These are phyloP conservation scores for Syngnathus rostellatus DNA, from an alignment of 2,797 vertebrate species.

Conservation along the genomic window DNA sequence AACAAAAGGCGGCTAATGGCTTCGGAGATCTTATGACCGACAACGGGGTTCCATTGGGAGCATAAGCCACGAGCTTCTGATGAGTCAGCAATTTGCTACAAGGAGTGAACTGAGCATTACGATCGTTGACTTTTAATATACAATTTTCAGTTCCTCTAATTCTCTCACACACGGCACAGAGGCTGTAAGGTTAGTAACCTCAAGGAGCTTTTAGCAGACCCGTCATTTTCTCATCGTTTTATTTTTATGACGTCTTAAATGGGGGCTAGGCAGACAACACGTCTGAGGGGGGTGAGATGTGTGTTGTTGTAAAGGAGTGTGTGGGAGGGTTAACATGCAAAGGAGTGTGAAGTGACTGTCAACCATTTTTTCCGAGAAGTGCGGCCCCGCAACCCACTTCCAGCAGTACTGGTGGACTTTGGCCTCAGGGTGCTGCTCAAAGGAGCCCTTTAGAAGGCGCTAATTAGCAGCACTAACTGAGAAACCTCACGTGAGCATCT, in stretches of 20 bases:
- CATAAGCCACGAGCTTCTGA: neutral
- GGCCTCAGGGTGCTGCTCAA: conserved; percentile 34
- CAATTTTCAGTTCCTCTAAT: neutral
- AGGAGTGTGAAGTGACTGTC: conserved; percentile 54
- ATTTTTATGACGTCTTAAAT: conserved; percentile 40
- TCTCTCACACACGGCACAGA: neutral
- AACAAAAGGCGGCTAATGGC: conserved; percentile 6
- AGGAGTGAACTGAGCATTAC: conserved; percentile 21
- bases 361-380: conserved; percentile 19
- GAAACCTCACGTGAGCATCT: conserved; percentile 10
- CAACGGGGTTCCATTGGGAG: neutral
- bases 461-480: conserved; percentile 15
- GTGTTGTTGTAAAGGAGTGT: conserved; percentile 19
- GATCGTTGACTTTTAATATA: no score
- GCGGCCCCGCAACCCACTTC: conserved; percentile 46
- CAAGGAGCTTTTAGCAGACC: conserved; percentile 8
- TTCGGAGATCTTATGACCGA: conserved; percentile 1
- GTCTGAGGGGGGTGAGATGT: conserved; percentile 11
- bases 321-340: conserved; percentile 40
- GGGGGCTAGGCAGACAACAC: conserved; percentile 18
- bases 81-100: neutral
- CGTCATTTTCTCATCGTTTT: conserved; percentile 10
- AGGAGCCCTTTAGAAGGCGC: conserved; percentile 33
- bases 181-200: conserved; percentile 8
- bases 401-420: conserved; percentile 22